These are phyloP conservation scores for Micronisus gabar DNA, from an alignment of 2,113 vertebrate genomes.

Conservation along the genomic window DNA sequence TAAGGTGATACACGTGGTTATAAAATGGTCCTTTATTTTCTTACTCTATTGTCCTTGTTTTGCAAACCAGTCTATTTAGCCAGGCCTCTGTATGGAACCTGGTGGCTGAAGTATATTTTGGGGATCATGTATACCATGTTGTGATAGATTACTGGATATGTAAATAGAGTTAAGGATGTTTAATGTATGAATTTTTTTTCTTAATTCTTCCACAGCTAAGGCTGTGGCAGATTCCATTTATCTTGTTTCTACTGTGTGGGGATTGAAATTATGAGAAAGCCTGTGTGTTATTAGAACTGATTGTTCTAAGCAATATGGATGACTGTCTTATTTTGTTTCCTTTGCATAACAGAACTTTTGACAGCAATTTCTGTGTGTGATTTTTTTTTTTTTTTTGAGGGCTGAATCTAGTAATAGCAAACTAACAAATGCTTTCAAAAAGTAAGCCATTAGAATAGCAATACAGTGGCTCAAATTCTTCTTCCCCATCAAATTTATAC, in stretches of 20 bases:
- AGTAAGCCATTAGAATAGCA: not conserved
- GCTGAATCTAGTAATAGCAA: not conserved
- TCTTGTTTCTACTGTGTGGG: not conserved
- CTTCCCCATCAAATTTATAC: not conserved
- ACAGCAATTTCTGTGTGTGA: not conserved
- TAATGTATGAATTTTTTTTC: not conserved
- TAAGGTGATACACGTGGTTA: not conserved
- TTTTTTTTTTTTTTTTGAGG: not conserved
- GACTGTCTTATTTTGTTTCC: not conserved
- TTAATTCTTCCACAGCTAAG: not conserved
- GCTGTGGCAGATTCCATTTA: not conserved
- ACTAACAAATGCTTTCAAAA: not conserved
- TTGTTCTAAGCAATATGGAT: not conserved
- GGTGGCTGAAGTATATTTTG: not conserved
- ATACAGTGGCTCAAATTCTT: not conserved
- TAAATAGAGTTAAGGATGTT: not conserved
- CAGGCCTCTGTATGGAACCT: not conserved
- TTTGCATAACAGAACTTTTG: not conserved
- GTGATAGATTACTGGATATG: not conserved
- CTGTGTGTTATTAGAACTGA: not conserved
- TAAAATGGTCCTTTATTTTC: not conserved
- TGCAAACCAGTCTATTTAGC: not conserved
- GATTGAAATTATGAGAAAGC: not conserved
- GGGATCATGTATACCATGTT: accelerated
- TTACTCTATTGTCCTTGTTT: not conserved